Percentiles rank a stretch among this genome's conserved stretches.
phyloP scores from a whole-genome alignment of 1,140 invertebrate genomes.

The Trypoxylus dichotomus region DNA sequence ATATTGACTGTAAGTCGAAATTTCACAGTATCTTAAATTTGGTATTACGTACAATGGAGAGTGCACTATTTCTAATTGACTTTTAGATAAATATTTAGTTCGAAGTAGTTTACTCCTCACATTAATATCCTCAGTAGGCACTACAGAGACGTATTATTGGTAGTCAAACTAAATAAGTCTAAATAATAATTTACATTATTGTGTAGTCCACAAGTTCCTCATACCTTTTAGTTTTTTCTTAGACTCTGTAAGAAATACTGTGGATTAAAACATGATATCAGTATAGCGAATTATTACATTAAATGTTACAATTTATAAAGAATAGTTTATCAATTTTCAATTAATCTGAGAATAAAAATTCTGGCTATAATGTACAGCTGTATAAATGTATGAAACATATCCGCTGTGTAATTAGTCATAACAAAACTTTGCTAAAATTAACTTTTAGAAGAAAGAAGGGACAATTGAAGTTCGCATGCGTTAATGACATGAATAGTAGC shows the following conservation, averaged over 20 bases:
- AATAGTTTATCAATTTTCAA: not conserved
- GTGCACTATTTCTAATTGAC: no score
- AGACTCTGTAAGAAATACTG: constrained; percentile 68
- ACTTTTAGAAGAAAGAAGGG: not conserved
- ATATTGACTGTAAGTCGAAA: no score
- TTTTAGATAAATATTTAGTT: no score
- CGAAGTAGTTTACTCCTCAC: constrained; percentile 27
- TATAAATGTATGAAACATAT: not conserved
- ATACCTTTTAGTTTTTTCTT: constrained; percentile 74
- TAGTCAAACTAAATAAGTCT: constrained; percentile 30
- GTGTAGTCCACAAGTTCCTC: constrained; percentile 44
- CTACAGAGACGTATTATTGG: constrained; percentile 40
- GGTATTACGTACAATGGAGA: no score
- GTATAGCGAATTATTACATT: constrained; percentile 36
- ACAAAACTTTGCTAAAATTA: not conserved
- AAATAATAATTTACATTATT: constrained; percentile 40
- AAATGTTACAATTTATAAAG: constrained; percentile 5
- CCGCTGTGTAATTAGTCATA: not conserved
- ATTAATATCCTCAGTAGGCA: constrained; percentile 37
- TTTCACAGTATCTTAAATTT: no score
- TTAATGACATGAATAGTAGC: not conserved
- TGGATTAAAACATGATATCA: constrained; percentile 54
- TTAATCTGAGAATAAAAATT: not conserved
- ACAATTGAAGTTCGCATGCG: constrained; percentile 2
- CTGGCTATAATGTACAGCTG: not conserved